Evolutionary conservation across 2,113 vertebrate species (phyloP), one percentile per base, ranked within the genome.

Genomic region (Acrocephalus kingi): DNA sequence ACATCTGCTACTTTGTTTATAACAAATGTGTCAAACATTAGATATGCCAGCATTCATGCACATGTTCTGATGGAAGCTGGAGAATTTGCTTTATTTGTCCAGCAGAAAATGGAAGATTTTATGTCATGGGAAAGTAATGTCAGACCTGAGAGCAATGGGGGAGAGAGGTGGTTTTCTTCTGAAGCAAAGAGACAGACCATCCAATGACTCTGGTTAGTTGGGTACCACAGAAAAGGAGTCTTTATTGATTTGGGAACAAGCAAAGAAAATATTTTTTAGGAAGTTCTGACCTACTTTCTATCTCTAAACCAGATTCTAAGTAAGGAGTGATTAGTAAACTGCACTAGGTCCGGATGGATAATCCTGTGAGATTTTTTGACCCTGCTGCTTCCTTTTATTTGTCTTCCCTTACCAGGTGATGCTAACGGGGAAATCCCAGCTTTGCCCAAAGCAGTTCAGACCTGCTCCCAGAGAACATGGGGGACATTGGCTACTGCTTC

Each of bases 1-100:
- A 96, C 97, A 97, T 95, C 97, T 97, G 96, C 88, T 95, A 95
- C 95, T 96, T 94, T 94, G 95, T 97, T 97, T 96, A 54, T 80
- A 95, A 96, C 95, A 95, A 97, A 96, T 96, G 94, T 97, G 95
- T 94, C 94, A 96, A 97, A 96, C 48, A 87, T 86, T 91, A 92
- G 96, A 83, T 33, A 76, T 87, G 96, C 97, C 96, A 97, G 74
- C 69, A 90, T 79, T 91, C 90, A 54, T 54, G 94, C 71, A 63
- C 93, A 92, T 79, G 67, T 89, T 87, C 77, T 63, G 31, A 90
- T 79, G 31, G 49, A 96, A 96, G 33, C 4, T 87, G 66, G 80
- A 92, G 71, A 93, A 82, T 87, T 76, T 90, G 69, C 25, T 75
- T 89, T 89, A 79, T 84, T 81, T 7, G 2, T 27, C 59, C 46